Conservation (phyloP, 2,888 invertebrate species). For the Tachystola acroxantha region DNA sequence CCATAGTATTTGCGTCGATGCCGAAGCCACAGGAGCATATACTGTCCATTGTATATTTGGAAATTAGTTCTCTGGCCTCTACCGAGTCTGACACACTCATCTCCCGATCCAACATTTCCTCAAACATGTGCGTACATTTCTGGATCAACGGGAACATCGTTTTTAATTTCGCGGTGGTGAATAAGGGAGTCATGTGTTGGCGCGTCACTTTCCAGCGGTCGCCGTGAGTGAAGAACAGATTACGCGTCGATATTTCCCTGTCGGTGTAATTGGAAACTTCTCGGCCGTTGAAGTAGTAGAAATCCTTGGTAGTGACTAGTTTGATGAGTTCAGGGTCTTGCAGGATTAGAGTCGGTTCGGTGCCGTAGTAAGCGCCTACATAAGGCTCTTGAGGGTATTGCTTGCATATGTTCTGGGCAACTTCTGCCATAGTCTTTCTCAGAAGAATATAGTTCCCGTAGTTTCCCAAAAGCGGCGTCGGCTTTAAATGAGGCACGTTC, state of each 20-base stretch:
- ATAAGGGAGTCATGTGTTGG: conserved; percentile 50
- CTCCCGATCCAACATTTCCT: conserved; percentile 33
- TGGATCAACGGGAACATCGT: conserved; percentile 53
- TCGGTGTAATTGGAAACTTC: conserved; percentile 31
- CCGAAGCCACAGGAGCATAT: conserved; percentile 34
- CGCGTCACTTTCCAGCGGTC: conserved; percentile 51
- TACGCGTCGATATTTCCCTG: conserved; percentile 34
- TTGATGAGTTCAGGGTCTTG: conserved; percentile 36
- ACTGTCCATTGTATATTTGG: conserved; percentile 44
- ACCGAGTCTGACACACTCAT: conserved; percentile 16
- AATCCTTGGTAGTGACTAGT: conserved; percentile 26
- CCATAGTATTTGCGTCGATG: conserved; percentile 19
- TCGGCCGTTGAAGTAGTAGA: conserved; percentile 28
- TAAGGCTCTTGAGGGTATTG: conserved; percentile 25
- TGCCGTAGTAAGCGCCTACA: conserved; percentile 29
- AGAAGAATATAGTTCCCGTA: conserved; percentile 1
- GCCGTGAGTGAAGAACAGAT: conserved; percentile 41
- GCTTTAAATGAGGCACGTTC: not conserved
- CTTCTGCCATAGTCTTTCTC: conserved; percentile 12
- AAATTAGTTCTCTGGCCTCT: conserved; percentile 31
- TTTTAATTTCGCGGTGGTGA: conserved; percentile 52
- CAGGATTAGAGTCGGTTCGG: conserved; percentile 27
- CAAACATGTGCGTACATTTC: conserved; percentile 32
- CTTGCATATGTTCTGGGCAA: conserved; percentile 21
- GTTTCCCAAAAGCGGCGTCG: conserved; percentile 1